Evolutionary conservation across 2,113 vertebrate species (phyloP), one percentile per base, ranked within the genome.

Genomic region (Haemorhous mexicanus): DNA sequence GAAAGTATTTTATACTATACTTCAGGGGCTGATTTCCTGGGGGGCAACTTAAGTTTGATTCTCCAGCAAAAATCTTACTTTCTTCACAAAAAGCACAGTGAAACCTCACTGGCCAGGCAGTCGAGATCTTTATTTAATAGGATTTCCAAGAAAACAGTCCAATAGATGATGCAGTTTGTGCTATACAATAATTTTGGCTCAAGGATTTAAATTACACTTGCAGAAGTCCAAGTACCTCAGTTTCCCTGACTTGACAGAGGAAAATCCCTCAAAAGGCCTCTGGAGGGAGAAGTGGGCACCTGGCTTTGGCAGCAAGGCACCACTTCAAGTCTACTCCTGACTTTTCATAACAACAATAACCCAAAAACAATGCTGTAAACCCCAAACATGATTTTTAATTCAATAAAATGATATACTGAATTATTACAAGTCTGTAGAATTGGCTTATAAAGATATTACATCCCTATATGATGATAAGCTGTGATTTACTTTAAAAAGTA

Each of bases 391-490:
- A 13, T 22, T 84, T 61, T 64, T 67, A 73, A 82, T 50, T 82
- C 55, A 84, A 39, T 62, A 55, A 89, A 82, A 76, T 18, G 1
- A 82, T 16, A 79, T 14, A 62, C 11, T 13, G 32, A 92, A 87
- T 84, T 68, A 91, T 32, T 72, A 68, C 33, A 79, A 73, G 16
- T 67, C 41, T 16, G 39, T 33, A 44, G 26, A 85, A 80, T 85
- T 91, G 80, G 59, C 80, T 92, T 90, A 92, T 63, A 61, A 84
- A 96, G 73, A 87, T 89, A 91, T 78, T 86, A 80, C 84, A 93
- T 30, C 61, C 79, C n/a, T 84, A 50, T 39, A 61, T 30, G 41
- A 88, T 59, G 59, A 92, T 88, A 94, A 88, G 86, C 83, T 75
- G 44, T 21, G 62, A 94, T 90, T 84, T 84, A 62, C 49, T 87